Evolutionary conservation across 2,888 invertebrate genomes (phyloP), one percentile per base, ranked within the genome.

Genomic region (Bhutanitis thaidina): DNA sequence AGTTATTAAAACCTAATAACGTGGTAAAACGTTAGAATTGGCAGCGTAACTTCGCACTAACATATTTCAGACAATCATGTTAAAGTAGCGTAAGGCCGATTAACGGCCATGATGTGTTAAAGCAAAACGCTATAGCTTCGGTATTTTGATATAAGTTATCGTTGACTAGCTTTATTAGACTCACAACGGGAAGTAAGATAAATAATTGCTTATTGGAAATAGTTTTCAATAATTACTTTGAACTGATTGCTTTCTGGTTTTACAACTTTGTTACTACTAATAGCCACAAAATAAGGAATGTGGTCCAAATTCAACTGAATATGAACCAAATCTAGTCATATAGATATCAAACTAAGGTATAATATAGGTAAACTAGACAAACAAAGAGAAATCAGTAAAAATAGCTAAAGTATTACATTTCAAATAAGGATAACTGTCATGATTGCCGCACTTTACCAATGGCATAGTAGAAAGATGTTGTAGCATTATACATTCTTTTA

Each of bases 131-230:
- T 16, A 14, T 30, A 25, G n/a, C 25, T 14, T n/a, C 20, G 20
- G 20, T 20, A 20, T 3, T 5, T 20, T 20, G 20, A 5, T 20
- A 5, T 20, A 20, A 20, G 3, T 59, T 56, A 60, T 59, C 16
- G 47, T 51, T 61, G 57, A 58, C 62, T 59, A 59, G 51, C 54
- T 62, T 60, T 61, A 64, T 65, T 64, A 60, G 65, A 63, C 60
- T 68, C 65, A 61, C 60, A 66, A 71, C 64, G 67, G 64, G 72
- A 75, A 77, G 77, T 52, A 52, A 58, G 59, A 59, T 64, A 62
- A 62, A 63, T 64, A 61, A 64, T 62, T 59, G 59, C 60, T 62
- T 61, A 65, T 59, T 63, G 58, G 9, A 66, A 69, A 65, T 67
- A 65, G 71, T 65, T 60, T 65, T 62, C 38, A 43, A 49, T 43